A percentile compares a stretch with the other conserved stretches of the same genome.
Conservation (phyloP, 2,113 vertebrate species). For the Psephotus haematonotus region DNA sequence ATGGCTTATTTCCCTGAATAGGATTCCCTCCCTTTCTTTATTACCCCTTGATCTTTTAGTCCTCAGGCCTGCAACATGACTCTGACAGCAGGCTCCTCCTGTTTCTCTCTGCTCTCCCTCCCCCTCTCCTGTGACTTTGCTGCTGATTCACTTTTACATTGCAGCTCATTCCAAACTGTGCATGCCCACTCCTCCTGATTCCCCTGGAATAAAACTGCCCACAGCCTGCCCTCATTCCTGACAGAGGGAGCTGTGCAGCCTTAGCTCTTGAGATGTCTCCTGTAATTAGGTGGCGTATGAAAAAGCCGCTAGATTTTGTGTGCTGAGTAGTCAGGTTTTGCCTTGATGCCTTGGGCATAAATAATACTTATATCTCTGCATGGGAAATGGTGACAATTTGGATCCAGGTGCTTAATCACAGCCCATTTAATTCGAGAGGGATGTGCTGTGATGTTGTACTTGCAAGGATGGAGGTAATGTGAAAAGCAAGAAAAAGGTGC, state of each 20-base stretch:
- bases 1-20: not conserved
- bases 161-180: not conserved
- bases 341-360: not conserved
- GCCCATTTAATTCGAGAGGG: not conserved
- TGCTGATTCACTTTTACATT: conserved; percentile 53
- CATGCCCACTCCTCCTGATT: conserved; percentile 12
- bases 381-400: not conserved
- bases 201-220: conserved; percentile 23
- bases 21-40: not conserved
- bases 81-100: not conserved
- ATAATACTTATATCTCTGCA: not conserved
- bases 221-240: conserved; percentile 45
- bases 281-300: conserved; percentile 27
- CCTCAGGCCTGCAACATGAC: not conserved
- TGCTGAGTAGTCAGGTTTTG: conserved; percentile 32
- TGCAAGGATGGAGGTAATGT: not conserved
- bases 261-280: conserved; percentile 4
- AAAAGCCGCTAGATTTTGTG: not conserved
- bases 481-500: not conserved
- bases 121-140: not conserved
- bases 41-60: not conserved
- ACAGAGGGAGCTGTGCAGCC: not conserved
- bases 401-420: not conserved
- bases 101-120: conserved; percentile 4
- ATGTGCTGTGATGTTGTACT: not conserved